Percentiles rank a stretch among this genome's conserved stretches.
Evolutionary conservation across 1,140 invertebrate species (phyloP).

Genomic region (Asobara japonica): DNA sequence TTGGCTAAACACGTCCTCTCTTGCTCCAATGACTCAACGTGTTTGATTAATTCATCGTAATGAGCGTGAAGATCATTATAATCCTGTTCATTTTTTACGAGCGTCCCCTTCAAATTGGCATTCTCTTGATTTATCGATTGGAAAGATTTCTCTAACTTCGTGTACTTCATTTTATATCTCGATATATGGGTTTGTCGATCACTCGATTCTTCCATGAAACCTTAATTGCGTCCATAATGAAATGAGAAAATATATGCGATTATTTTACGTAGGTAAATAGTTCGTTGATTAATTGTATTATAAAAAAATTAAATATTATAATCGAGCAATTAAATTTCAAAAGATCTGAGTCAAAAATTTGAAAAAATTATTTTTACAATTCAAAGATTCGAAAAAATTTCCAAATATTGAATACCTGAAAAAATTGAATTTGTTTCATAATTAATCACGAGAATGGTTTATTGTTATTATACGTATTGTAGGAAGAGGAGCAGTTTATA

Average conservation of each 20-base stretch:
- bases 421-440: too few species aligned
- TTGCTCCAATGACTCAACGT: conserved; percentile 46
- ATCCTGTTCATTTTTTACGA: conserved; percentile 50
- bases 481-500: too few species aligned
- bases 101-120: conserved; percentile 38
- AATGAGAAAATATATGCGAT: neutral
- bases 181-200: conserved; percentile 45
- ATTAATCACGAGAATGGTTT: too few species aligned
- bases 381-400: neutral
- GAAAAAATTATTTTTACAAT: neutral
- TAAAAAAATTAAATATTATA: too few species aligned
- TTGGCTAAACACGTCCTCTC: conserved; percentile 43
- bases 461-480: too few species aligned
- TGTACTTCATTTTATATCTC: conserved; percentile 50
- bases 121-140: conserved; percentile 40
- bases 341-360: too few species aligned
- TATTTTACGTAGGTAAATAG: too few species aligned
- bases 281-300: too few species aligned
- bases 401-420: neutral
- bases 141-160: conserved; percentile 51
- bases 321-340: neutral
- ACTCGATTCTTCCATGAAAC: conserved; percentile 35
- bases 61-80: conserved; percentile 45
- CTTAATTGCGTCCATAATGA: conserved; percentile 21
- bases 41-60: conserved; percentile 43